These are phyloP conservation scores for Myotis yumanensis DNA, from an alignment of 2,113 vertebrate species.

Conservation along the genomic window DNA sequence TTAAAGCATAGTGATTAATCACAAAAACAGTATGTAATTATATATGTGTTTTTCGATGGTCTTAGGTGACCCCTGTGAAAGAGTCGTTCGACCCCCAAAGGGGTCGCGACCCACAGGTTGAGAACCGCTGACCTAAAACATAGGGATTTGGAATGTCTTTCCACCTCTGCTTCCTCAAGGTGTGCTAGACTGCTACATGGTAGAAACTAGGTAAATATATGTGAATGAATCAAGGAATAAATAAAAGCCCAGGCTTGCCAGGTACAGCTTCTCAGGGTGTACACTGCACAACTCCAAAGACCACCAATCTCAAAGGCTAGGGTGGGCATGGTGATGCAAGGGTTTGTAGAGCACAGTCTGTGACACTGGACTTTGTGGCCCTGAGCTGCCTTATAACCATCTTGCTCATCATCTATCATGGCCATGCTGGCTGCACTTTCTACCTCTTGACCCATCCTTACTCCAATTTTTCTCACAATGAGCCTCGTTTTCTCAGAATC, in stretches of 20 bases:
- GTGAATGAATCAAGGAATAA: neutral
- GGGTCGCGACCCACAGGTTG: too few species aligned
- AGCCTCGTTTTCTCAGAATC: neutral
- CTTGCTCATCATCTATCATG: neutral
- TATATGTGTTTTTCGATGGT: too few species aligned
- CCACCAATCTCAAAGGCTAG: neutral
- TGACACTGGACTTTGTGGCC: fast-evolving
- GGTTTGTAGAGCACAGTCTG: fast-evolving
- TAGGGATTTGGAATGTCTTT: neutral
- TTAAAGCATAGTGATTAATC: too few species aligned
- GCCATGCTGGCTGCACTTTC: neutral
- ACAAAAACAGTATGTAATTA: too few species aligned
- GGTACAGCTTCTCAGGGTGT: neutral
- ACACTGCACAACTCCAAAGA: neutral
- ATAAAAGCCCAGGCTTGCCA: neutral
- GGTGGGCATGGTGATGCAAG: neutral
- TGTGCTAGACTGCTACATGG: neutral
- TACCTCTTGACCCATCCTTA: neutral
- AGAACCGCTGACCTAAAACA: too few species aligned
- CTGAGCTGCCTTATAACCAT: neutral
- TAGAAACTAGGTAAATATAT: too few species aligned
- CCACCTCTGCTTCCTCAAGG: neutral
- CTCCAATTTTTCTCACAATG: neutral
- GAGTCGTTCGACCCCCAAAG: too few species aligned
- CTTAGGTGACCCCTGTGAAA: too few species aligned